phyloP scores from a whole-genome alignment of 2,888 invertebrate genomes.

The Pyralis farinalis region DNA sequence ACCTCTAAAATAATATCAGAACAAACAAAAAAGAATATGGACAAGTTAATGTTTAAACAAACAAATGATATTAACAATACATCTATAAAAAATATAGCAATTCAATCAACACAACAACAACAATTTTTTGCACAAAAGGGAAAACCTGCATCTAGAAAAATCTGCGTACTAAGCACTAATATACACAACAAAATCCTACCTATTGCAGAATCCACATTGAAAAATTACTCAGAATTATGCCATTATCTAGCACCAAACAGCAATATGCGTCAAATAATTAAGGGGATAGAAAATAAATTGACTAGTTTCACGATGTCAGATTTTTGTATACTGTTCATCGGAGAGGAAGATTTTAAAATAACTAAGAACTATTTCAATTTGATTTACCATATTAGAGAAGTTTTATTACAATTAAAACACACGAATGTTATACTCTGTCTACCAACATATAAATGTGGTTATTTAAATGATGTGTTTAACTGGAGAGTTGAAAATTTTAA shows the following conservation, averaged over 20 bases:
- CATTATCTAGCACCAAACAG: not conserved
- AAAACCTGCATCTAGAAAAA: not conserved
- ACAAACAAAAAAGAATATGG: too few species aligned
- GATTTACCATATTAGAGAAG: not conserved
- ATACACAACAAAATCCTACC: not conserved
- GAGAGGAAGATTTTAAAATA: not conserved
- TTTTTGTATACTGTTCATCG: conserved; percentile 5
- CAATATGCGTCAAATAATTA: not conserved
- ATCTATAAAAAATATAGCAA: too few species aligned
- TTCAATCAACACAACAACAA: too few species aligned
- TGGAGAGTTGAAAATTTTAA: conserved; percentile 2
- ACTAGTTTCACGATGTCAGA: not conserved
- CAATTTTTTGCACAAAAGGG: too few species aligned
- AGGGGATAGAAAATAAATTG: conserved; percentile 3
- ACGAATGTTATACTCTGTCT: conserved; percentile 1
- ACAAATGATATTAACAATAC: too few species aligned
- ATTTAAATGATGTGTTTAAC: not conserved
- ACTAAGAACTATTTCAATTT: conserved; percentile 4
- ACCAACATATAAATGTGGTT: not conserved
- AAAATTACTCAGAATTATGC: not conserved
- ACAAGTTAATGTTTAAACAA: too few species aligned
- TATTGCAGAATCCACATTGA: not conserved
- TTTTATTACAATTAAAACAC: not conserved
- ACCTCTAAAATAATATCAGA: too few species aligned
- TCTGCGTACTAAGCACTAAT: conserved; percentile 3